Base-by-base conservation (phyloP, 2,888 invertebrate genomes). In the Strigamia maritima region DNA sequence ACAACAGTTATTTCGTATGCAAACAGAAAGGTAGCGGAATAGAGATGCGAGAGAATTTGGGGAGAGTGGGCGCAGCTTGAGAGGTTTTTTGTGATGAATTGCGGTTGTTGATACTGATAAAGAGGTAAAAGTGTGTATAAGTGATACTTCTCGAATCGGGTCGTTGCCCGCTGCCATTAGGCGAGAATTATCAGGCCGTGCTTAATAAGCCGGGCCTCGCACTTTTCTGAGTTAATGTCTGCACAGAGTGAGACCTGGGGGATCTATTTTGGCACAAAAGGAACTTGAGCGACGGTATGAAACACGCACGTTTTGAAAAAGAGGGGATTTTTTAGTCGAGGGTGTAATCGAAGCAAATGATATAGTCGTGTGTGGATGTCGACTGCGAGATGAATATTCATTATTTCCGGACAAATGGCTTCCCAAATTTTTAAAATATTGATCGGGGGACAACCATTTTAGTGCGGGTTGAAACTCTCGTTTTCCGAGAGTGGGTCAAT, bases 361-460 rank as follows among this genome's bases (percentile, higher is more conserved):
- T 54, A 54, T 54, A 54, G 54, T 54, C 54, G 54, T 54, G 54
- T 19, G 54, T 54, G n/a, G 54, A 54, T 76, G 76, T 22, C 76
- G 40, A 35, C 24, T 40, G 38, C 24, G 40, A 38, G 76, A 76
- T 76, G 76, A 76, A 76, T 76, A 76, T 76, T 76, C 76, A 76
- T 54, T 54, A 54, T 76, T 76, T 76, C 76, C 35, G 76, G 76
- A 76, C 76, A 76, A 76, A 76, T 76, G 76, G 76, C 38, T 76
- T 76, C 8, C 76, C 76, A 19, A 31, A 40, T 76, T 76, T 54
- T 76, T 76, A 76, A 76, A 35, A 76, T 76, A 76, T 76, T 40
- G 76, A 76, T 76, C 76, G 76, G 76, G 76, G 35, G 19, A 6
- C 35, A 76, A 76, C 76, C 76, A 76, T 76, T 40, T 14, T n/a